A percentile compares a stretch with the other conserved stretches of the same genome.
These are phyloP conservation scores for Oscheius sp. DNA, from an alignment of 2,888 invertebrate species.

Conservation along the genomic window DNA sequence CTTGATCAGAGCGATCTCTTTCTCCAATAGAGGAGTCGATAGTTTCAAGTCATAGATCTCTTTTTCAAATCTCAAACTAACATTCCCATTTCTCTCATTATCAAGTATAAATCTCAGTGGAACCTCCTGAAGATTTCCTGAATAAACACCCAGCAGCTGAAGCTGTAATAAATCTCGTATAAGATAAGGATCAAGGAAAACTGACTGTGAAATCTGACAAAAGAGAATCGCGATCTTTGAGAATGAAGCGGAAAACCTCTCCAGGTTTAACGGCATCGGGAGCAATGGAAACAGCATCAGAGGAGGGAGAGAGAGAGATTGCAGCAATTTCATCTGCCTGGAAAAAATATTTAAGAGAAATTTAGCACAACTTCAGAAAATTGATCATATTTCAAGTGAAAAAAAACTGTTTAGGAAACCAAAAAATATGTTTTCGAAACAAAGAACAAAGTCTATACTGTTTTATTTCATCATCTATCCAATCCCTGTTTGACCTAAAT, in stretches of 20 bases:
- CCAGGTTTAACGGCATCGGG: conserved; percentile 18
- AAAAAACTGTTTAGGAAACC: too few species aligned
- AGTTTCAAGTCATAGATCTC: conserved; percentile 16
- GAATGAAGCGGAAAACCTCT: conserved; percentile 12
- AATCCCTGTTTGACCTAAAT: too few species aligned
- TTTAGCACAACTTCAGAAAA: too few species aligned
- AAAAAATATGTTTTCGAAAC: too few species aligned
- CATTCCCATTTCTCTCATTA: neutral
- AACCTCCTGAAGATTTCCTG: conserved; percentile 15
- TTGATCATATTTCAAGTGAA: too few species aligned
- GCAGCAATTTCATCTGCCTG: conserved; percentile 23
- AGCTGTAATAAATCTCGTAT: neutral
- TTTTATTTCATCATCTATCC: too few species aligned
- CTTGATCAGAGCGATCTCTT: conserved; percentile 25
- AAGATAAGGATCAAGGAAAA: too few species aligned
- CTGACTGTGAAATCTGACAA: conserved; percentile 13
- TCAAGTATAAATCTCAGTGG: conserved; percentile 20
- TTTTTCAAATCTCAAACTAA: conserved; percentile 6
- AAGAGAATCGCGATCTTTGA: conserved; percentile 26
- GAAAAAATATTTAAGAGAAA: too few species aligned
- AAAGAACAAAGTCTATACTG: too few species aligned
- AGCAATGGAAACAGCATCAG: conserved; percentile 24
- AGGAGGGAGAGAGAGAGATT: conserved; percentile 22
- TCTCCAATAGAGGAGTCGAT: conserved; percentile 1
- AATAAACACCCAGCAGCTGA: neutral